phyloP scores from a whole-genome alignment of 2,113 vertebrate species.

The Alces alces region DNA sequence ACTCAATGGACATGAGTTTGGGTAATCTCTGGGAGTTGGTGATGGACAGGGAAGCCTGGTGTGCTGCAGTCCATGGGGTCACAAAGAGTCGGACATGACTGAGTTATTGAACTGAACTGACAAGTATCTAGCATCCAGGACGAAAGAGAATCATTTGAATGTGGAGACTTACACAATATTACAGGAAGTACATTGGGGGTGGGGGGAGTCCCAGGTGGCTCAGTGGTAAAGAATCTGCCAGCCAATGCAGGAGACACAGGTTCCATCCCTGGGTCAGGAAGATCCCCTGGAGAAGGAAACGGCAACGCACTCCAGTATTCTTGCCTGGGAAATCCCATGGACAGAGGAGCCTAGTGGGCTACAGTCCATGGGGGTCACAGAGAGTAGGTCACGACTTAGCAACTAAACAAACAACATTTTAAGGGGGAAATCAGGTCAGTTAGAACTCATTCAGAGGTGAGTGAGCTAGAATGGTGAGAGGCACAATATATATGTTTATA shows the following conservation, averaged over 20 bases:
- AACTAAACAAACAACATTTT: background rate
- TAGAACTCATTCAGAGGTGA: background rate
- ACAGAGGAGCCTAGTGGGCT: background rate
- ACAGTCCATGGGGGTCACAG: background rate
- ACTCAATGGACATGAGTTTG: background rate
- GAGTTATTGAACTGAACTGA: background rate
- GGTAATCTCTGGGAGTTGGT: background rate
- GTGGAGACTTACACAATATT: background rate
- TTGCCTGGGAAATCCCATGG: background rate
- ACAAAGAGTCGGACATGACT: accelerated
- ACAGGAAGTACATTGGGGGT: background rate
- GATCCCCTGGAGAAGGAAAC: background rate
- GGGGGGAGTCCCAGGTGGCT: background rate
- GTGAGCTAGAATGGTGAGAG: background rate
- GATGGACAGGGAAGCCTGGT: background rate
- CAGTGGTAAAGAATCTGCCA: background rate
- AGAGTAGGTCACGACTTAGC: background rate
- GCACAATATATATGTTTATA: background rate
- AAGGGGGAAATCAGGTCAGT: background rate
- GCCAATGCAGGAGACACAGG: background rate
- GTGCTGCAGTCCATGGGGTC: background rate
- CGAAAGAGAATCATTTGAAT: background rate
- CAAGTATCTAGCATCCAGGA: conserved; percentile 9
- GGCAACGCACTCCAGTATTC: background rate
- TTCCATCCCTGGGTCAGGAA: background rate